phyloP scores from a whole-genome alignment of 1,140 invertebrate genomes.

The Tetramorium simillimum region DNA sequence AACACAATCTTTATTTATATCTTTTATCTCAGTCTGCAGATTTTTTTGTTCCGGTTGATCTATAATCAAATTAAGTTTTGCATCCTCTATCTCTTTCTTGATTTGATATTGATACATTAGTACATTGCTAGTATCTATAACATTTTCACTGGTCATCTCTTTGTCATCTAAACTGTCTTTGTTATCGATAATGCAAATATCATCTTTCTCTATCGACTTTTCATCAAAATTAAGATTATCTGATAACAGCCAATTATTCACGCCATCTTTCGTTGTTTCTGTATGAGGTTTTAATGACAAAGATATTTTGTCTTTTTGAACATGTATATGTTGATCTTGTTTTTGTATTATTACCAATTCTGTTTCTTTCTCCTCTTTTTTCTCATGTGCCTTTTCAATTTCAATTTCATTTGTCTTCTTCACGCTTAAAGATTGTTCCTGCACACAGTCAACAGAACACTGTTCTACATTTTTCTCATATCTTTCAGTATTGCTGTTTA shows the following conservation, averaged over 20 bases:
- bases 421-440: not conserved
- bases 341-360: not conserved
- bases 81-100: slow-evolving; percentile 79
- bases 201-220: not conserved
- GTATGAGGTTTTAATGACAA: not conserved
- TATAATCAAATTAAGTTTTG: not conserved
- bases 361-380: not conserved
- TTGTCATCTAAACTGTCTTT: slow-evolving; percentile 32
- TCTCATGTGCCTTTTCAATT: not conserved
- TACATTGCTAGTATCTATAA: slow-evolving; percentile 75
- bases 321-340: not conserved
- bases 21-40: not conserved
- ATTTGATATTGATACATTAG: slow-evolving; percentile 81
- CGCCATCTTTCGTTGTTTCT: not conserved
- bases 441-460: not conserved
- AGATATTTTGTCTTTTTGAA: not conserved
- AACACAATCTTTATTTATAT: not conserved
- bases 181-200: not conserved
- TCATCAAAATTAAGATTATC: not conserved
- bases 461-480: not conserved
- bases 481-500: not conserved
- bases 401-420: not conserved
- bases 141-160: slow-evolving; percentile 44
- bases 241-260: not conserved
- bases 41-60: not conserved